Evolutionary conservation across 2,888 invertebrate genomes (phyloP).

Genomic region (Oegoconia quadripuncta): DNA sequence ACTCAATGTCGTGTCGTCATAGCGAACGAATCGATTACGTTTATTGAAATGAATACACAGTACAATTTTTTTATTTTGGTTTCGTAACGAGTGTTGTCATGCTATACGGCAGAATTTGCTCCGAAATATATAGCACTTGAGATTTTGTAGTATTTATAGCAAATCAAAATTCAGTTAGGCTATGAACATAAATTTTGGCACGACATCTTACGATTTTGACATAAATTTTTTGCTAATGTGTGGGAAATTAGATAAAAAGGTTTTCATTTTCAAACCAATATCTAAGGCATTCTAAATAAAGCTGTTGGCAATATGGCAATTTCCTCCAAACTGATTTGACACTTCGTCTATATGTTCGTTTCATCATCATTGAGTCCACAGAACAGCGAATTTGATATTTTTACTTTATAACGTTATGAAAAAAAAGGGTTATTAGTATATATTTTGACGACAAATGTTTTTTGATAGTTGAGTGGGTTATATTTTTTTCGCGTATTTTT

Average conservation of each 20-base stretch:
- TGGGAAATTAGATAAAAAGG: neutral
- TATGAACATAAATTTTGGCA: neutral
- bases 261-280: neutral
- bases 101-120: conserved; percentile 6
- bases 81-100: conserved; percentile 40
- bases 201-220: conserved; percentile 10
- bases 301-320: too few species aligned
- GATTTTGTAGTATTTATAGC: neutral
- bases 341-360: too few species aligned
- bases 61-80: conserved; percentile 51
- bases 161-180: neutral
- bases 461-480: too few species aligned
- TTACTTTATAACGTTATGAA: too few species aligned
- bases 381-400: too few species aligned
- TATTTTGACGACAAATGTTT: too few species aligned
- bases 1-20: conserved; percentile 72
- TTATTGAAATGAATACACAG: conserved; percentile 35
- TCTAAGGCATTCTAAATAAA: too few species aligned
- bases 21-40: conserved; percentile 73
- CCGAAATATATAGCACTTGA: neutral
- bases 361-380: too few species aligned
- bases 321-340: too few species aligned
- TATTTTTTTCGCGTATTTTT: too few species aligned
- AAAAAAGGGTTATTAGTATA: too few species aligned
- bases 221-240: neutral